phyloP scores from a whole-genome alignment of 1,140 invertebrate genomes.

The Euwallacea similis region DNA sequence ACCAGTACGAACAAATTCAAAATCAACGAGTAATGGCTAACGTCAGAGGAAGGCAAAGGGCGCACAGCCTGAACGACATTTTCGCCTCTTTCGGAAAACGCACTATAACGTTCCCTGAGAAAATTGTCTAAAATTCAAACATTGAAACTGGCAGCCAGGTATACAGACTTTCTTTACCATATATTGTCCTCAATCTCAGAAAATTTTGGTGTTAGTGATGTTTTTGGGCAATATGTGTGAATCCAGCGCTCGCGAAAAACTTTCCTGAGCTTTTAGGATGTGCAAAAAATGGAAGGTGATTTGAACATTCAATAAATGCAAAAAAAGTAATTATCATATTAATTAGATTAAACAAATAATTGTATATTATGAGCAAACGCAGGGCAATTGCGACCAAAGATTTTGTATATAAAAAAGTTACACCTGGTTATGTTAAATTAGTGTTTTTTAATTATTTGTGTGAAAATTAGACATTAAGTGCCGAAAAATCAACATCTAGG shows the following conservation, averaged over 20 bases:
- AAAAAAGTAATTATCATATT: neutral
- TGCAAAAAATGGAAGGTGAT: no score
- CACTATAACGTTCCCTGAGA: constrained; percentile 96
- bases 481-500: neutral
- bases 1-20: constrained; percentile 55
- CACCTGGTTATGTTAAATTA: neutral
- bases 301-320: constrained; percentile 52
- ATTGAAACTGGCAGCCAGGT: constrained; percentile 88
- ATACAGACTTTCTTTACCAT: no score
- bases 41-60: constrained; percentile 93
- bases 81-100: constrained; percentile 91
- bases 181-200: constrained; percentile 61
- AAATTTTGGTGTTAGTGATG: constrained; percentile 54
- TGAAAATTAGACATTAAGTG: neutral
- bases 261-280: no score
- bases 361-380: neutral
- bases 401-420: neutral
- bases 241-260: constrained; percentile 96
- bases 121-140: constrained; percentile 99
- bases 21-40: constrained; percentile 92
- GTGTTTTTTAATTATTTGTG: neutral
- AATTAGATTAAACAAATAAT: neutral
- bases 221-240: constrained; percentile 71
- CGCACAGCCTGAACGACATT: constrained; percentile 95
- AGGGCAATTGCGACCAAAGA: neutral